Evolutionary conservation across 2,113 vertebrate genomes (phyloP).

Genomic region (Laticauda colubrina): DNA sequence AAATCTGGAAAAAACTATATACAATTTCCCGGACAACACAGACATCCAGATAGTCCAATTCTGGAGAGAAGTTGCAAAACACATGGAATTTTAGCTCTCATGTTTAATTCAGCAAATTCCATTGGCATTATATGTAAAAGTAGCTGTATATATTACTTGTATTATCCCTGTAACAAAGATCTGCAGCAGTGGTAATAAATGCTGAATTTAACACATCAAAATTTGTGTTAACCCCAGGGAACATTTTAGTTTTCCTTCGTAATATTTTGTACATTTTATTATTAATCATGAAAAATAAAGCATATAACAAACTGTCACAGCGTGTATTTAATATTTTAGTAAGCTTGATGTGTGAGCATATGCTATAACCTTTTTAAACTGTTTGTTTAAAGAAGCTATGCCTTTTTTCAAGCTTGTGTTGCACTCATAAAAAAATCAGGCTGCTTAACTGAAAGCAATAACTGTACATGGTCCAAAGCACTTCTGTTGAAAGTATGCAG

Average conservation of each 20-base stretch:
- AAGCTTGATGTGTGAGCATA: not conserved
- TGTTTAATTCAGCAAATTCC: not conserved
- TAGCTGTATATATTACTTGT: not conserved
- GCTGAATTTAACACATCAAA: not conserved
- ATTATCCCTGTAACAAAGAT: not conserved
- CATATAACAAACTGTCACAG: not conserved
- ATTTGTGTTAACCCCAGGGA: not conserved
- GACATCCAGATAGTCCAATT: not conserved
- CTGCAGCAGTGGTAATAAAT: not conserved
- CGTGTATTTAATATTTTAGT: not conserved
- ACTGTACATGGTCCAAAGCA: not conserved
- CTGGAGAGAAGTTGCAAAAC: not conserved
- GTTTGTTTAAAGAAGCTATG: not conserved
- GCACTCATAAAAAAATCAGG: not conserved
- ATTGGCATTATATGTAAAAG: not conserved
- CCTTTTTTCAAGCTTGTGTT: not conserved
- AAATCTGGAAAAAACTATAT: not conserved
- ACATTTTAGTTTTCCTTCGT: not conserved
- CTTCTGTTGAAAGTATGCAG: not conserved
- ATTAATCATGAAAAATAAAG: not conserved
- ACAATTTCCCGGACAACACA: not conserved
- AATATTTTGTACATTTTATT: not conserved
- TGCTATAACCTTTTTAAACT: not conserved
- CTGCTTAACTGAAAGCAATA: not conserved
- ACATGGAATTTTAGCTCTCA: not conserved